Percentiles rank a stretch among this genome's conserved stretches.
These are phyloP conservation scores for Theodoxus fluviatilis DNA, from an alignment of 2,888 invertebrate genomes.

Conservation along the genomic window DNA sequence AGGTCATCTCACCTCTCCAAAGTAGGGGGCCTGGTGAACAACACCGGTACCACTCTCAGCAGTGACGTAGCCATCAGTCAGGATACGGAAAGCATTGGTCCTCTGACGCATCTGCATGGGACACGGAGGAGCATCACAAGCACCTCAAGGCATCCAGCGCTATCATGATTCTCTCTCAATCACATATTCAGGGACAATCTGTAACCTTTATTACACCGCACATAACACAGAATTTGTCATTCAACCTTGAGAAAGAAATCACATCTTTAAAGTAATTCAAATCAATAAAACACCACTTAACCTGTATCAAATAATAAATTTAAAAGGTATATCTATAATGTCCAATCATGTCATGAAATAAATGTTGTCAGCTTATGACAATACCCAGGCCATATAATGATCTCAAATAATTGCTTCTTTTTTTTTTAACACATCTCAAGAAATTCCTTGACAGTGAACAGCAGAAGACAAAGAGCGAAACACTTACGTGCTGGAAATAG, in stretches of 20 bases:
- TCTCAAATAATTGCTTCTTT: too few species aligned
- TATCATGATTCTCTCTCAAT: not conserved
- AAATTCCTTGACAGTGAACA: too few species aligned
- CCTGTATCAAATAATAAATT: too few species aligned
- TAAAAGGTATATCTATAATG: too few species aligned
- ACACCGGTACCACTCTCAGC: constrained; percentile 96
- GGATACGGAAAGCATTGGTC: constrained; percentile 78
- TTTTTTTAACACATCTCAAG: too few species aligned
- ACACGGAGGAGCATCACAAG: not conserved
- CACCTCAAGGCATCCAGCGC: not conserved
- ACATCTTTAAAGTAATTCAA: not conserved
- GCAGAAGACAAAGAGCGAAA: not conserved
- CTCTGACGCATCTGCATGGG: constrained; percentile 43
- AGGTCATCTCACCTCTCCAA: constrained; percentile 82
- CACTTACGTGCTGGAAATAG: constrained; percentile 77
- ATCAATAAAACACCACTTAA: not conserved
- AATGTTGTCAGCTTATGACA: too few species aligned
- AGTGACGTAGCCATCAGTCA: constrained; percentile 91
- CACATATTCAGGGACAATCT: not conserved
- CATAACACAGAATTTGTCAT: not conserved
- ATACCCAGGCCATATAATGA: too few species aligned
- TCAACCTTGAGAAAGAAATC: not conserved
- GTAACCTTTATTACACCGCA: not conserved
- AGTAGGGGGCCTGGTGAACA: constrained; percentile 98
- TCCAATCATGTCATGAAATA: too few species aligned